These are phyloP conservation scores for Benthosema pterotum DNA, from an alignment of 2,797 vertebrate species.

Conservation along the genomic window DNA sequence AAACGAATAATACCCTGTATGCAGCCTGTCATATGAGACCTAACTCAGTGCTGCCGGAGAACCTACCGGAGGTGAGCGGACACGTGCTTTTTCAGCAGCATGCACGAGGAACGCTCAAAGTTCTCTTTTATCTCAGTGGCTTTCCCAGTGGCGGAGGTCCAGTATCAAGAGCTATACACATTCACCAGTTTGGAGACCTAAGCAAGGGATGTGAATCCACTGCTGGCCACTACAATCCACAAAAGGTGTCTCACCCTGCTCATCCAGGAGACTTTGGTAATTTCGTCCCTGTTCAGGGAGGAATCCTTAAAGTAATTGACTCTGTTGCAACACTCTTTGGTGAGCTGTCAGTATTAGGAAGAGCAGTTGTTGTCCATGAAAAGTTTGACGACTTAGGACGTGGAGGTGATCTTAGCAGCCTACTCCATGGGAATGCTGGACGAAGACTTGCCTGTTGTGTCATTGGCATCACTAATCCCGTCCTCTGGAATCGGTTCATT, in stretches of 20 bases:
- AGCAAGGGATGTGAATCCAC: constrained; percentile 86
- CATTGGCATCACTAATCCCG: constrained; percentile 78
- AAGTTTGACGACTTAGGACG: constrained; percentile 88
- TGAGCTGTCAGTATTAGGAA: constrained; percentile 80
- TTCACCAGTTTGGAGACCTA: constrained; percentile 91
- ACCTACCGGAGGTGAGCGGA: constrained; percentile 82
- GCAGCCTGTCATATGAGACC: constrained; percentile 83
- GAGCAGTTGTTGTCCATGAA: constrained; percentile 89
- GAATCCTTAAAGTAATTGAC: constrained; percentile 65
- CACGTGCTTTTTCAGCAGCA: constrained; percentile 86
- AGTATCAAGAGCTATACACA: constrained; percentile 85
- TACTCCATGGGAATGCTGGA: constrained; percentile 91
- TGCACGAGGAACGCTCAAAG: constrained; percentile 74
- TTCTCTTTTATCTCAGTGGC: constrained; percentile 81
- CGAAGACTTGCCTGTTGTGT: constrained; percentile 90
- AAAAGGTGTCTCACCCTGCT: constrained; percentile 78
- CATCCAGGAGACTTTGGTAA: constrained; percentile 97
- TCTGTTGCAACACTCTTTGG: constrained; percentile 82
- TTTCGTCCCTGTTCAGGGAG: constrained; percentile 82
- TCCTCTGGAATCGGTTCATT: constrained; percentile 74
- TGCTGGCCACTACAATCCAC: constrained; percentile 90
- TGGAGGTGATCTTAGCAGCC: constrained; percentile 85
- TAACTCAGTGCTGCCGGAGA: constrained; percentile 70
- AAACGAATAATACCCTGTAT: constrained; percentile 79
- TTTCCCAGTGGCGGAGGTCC: constrained; percentile 66